phyloP scores from a whole-genome alignment of 2,888 invertebrate species.

The Lochmaea crataegi region DNA sequence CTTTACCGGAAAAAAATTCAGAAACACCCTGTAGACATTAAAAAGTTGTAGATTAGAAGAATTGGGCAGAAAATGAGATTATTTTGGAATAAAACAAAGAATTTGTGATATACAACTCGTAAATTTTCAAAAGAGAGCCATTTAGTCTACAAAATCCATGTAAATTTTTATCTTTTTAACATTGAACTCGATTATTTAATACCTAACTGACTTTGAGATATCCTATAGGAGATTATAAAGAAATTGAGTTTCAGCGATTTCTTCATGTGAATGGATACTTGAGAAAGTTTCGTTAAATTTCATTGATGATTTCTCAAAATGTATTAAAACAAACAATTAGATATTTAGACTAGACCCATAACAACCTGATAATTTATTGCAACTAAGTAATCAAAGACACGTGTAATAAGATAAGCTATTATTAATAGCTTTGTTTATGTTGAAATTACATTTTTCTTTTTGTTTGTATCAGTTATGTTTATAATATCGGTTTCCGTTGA shows the following conservation, averaged over 20 bases:
- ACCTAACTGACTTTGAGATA: conserved; percentile 8
- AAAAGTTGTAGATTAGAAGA: too few species aligned
- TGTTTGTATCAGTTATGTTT: neutral
- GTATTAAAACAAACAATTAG: neutral
- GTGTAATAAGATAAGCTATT: conserved; percentile 7
- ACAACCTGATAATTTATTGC: conserved; percentile 19
- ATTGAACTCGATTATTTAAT: neutral
- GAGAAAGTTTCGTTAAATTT: neutral
- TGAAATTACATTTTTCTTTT: neutral
- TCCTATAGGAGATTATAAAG: conserved; percentile 4
- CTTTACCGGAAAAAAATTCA: too few species aligned
- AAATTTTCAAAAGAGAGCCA: neutral
- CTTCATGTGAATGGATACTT: neutral
- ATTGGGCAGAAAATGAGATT: too few species aligned
- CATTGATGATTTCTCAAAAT: conserved; percentile 2
- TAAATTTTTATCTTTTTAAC: too few species aligned
- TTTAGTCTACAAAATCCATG: neutral
- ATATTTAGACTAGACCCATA: conserved; percentile 6
- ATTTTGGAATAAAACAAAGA: too few species aligned
- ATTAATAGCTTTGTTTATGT: neutral
- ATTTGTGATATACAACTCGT: too few species aligned
- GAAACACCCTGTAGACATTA: too few species aligned
- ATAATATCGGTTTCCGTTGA: neutral
- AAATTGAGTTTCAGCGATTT: neutral
- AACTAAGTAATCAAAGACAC: conserved; percentile 14